Evolutionary conservation across 2,888 invertebrate genomes (phyloP).

Genomic region (Leistus spinibarbis): DNA sequence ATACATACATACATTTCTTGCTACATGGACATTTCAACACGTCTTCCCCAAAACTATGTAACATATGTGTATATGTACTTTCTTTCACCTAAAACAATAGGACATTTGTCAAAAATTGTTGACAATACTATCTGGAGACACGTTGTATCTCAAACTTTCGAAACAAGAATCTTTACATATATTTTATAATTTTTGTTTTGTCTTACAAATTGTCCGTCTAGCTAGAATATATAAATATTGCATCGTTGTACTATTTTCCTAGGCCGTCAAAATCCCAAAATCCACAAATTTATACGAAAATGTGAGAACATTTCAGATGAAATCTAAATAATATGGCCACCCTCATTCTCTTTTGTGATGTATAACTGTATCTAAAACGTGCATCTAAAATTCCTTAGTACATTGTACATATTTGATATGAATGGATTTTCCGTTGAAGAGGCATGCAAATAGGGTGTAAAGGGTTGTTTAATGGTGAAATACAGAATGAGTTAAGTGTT

Average conservation of each 20-base stretch:
- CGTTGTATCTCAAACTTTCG: background rate
- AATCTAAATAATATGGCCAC: background rate
- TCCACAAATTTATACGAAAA: too few relatives aligned
- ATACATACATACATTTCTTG: background rate
- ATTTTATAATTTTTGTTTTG: too few relatives aligned
- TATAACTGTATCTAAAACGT: background rate
- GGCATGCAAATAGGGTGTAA: slow-evolving; percentile 8
- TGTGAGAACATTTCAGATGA: background rate
- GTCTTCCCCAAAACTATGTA: background rate
- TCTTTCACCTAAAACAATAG: background rate
- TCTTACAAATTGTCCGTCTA: too few relatives aligned
- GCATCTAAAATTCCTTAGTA: background rate
- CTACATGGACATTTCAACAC: background rate
- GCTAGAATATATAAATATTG: too few relatives aligned
- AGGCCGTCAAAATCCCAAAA: too few relatives aligned
- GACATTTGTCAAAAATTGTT: background rate
- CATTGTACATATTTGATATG: background rate
- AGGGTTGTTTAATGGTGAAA: slow-evolving; percentile 6
- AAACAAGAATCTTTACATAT: background rate
- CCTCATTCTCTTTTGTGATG: too few relatives aligned
- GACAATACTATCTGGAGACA: background rate
- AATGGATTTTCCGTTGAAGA: slow-evolving; percentile 1
- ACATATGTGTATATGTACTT: background rate
- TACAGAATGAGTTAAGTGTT: slow-evolving; percentile 12
- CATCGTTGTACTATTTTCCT: too few relatives aligned